These are phyloP conservation scores for Apocrypta bakeri DNA, from an alignment of 1,140 invertebrate species.

Conservation along the genomic window DNA sequence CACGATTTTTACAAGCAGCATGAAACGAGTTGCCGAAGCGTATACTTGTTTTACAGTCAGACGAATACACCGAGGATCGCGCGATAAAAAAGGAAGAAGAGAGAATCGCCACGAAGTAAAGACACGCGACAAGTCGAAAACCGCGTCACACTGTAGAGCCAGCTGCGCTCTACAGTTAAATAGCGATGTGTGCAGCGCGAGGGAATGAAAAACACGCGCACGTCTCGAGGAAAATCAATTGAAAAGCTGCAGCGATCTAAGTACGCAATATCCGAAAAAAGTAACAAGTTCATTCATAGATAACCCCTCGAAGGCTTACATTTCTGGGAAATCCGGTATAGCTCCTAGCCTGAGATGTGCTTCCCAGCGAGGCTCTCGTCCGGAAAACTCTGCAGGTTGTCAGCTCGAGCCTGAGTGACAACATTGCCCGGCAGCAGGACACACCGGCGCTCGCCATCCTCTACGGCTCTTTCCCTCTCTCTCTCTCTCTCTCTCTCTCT, in stretches of 20 bases:
- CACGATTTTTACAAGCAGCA: no score
- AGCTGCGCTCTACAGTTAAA: no score
- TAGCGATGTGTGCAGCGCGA: no score
- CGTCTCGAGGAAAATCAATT: no score
- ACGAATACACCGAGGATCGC: not conserved
- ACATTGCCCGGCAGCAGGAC: slow-evolving; percentile 35
- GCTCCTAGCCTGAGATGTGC: not conserved
- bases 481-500: no score
- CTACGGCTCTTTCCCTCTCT: no score
- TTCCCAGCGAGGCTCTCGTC: slow-evolving; percentile 9
- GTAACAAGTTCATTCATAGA: not conserved
- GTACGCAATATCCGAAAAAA: no score
- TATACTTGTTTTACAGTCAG: no score
- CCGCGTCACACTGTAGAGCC: no score
- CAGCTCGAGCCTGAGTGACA: slow-evolving; percentile 4
- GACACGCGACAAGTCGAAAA: not conserved
- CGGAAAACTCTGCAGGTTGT: slow-evolving; percentile 14
- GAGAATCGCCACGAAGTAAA: not conserved
- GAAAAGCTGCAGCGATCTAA: no score
- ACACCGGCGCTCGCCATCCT: slow-evolving; percentile 22
- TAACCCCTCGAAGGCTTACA: slow-evolving; percentile 24
- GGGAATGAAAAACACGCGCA: no score
- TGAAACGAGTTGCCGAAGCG: no score
- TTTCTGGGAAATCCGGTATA: slow-evolving; percentile 25
- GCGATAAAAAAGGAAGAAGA: not conserved